Evolutionary conservation across 2,113 vertebrate species (phyloP), one percentile per base, ranked within the genome.

Genomic region (Aspiorhynchus laticeps): DNA sequence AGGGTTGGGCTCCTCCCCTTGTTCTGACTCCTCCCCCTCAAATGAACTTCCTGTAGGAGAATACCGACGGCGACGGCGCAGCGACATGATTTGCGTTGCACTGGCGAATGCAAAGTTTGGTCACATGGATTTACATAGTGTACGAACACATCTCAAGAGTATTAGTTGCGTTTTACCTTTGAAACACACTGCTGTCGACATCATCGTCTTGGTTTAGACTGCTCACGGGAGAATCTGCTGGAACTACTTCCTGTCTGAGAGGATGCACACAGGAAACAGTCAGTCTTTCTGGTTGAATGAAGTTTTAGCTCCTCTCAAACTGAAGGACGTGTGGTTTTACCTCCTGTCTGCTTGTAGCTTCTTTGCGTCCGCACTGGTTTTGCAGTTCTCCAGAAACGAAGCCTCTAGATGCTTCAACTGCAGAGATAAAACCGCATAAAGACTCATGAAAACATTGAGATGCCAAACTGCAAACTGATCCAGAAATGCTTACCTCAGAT

Each of bases 381-480:
- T 48, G 38, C 71, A 65, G 38, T 2, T 43, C 41, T 90, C 85
- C 69, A 56, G 67, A 56, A 88, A 88, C 65, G 7, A 78, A 28
- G 78, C n/a, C 14, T 90, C 89, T 75, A 88, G 36, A 82, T 87
- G 86, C 24, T 36, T 86, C 51, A 88, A 46, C 87, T 90, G 26
- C 5, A 26, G 11, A 7, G 7, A 79, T 14, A 78, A 17, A 56
- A 19, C 11, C 2, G 12, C 15, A 28, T 9, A 17, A 48, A 1
- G 1, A 77, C 33, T 67, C 43, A 84, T 38, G 48, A 31, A 74
- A 41, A 56, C 33, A 43, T 33, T 11, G 10, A 59, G 46, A 59
- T 43, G 38, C n/a, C 2, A 85, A 0, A 9, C 36, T 24, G 74
- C 3, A 36, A 67, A 26, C 0, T 26, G 21, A 11, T 43, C 1